Base-by-base conservation (phyloP, 2,113 vertebrate genomes). In the Gnathonemus longibarbis region DNA sequence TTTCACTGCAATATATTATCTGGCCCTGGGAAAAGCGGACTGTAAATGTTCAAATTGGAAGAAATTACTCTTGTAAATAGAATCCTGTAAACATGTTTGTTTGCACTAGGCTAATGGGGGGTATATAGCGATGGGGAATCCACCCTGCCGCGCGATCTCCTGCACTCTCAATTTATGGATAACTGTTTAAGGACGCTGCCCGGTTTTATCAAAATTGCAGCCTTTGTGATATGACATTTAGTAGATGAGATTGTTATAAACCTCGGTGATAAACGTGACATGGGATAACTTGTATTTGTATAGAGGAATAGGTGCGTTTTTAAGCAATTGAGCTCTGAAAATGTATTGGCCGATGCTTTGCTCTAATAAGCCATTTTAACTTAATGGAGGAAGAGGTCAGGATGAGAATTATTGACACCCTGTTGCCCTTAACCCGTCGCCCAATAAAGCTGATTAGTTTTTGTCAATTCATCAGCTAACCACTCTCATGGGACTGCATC, bases 371-470 rank as follows among this genome's bases (percentile, higher is more conserved):
- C 95, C 95, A 95, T 96, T 96, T 96, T 95, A 94, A 93, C 94
- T 94, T 98, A 98, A 99, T 99, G 97, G 97, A 97, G 96, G 95
- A 96, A 95, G 94, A 96, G 97, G 97, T 97, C 97, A 96, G 94
- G 95, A 96, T 93, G 96, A 96, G 97, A 98, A 97, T 96, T 97
- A 98, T 97, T 96, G 97, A 97, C 97, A 97, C 97, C 95, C 96
- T 92, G 93, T 95, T 96, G 97, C 97, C 97, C 97, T 98, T 97
- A 97, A 98, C 97, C 97, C 96, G 97, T 97, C 97, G 97, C 96
- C 97, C 97, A 97, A 98, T 99, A 98, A 98, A 98, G 97, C 97
- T 97, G 98, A 99, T 98, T 98, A 97, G 97, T 97, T 98, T 98
- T 97, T 95, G 96, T 97, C 97, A 96, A 98, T 98, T 97, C 97